Evolutionary conservation across 2,113 vertebrate genomes (phyloP), one percentile per base, ranked within the genome.

Genomic region (Mustela lutreola): DNA sequence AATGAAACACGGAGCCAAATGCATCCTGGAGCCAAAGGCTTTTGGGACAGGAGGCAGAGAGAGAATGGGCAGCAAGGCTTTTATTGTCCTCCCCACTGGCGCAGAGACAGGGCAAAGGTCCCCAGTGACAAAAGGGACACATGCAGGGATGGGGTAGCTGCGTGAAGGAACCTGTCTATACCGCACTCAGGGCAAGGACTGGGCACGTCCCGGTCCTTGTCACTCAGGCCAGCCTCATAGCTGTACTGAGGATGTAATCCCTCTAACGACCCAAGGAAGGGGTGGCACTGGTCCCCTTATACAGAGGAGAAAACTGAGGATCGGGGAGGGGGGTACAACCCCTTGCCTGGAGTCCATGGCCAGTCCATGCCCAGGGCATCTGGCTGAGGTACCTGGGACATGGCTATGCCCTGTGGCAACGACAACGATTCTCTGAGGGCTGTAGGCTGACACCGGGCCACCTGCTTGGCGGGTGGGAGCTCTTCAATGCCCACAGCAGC

Each of bases 41-140:
- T 56, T 76, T n/a, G 80, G 83, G 26, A 33, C 31, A n/a, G 50
- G 39, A 97, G 83, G 22, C 67, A 90, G 71, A 89, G 60, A 65
- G 28, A 88, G 63, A 31, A 28, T 10, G 18, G 4, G 14, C n/a
- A 1, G 58, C 33, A 4, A 90, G 39, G 48, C 10, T 63, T 53
- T 33, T 50, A 2, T 65, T 60, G 45, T 58, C 31, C 22, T 82
- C 48, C 22, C 4, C 11, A 1, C 16, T 31, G 65, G 48, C 2
- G 0, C 3, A 60, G 65, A 50, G n/a, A 67, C 8, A 15, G 65
- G 33, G 82, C 53, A 28, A 39, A 80, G 12, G 21, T 8, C 48
- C 91, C 78, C 33, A 7, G 1, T 5, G 2, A 22, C 53, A 48
- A 39, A 73, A 62, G n/a, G 18, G 79, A 62, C 4, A 8, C 36